These are phyloP conservation scores for Drosophila eugracilis DNA, from an alignment of 1,140 invertebrate genomes.

Conservation along the genomic window DNA sequence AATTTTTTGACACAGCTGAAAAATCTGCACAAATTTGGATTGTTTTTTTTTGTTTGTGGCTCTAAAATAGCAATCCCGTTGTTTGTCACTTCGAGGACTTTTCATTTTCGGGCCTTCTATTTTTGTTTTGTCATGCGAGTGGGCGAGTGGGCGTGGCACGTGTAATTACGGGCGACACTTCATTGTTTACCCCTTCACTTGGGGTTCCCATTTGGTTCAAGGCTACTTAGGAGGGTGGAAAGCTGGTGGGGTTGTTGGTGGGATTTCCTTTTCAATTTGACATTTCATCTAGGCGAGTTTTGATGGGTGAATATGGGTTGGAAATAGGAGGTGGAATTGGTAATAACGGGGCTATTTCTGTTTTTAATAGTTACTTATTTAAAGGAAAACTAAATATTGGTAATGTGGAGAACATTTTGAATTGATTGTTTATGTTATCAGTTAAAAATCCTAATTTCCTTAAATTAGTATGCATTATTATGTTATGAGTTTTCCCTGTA, in stretches of 20 bases:
- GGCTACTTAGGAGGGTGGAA: slow-evolving; percentile 42
- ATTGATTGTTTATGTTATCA: too few relatives aligned
- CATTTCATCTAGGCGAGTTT: too few relatives aligned
- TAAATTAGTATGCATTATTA: too few relatives aligned
- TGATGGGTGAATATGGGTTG: too few relatives aligned
- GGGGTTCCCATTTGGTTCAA: slow-evolving; percentile 19
- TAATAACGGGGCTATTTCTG: too few relatives aligned
- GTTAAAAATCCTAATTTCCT: too few relatives aligned
- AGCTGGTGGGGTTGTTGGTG: slow-evolving; percentile 4
- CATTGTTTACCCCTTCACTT: slow-evolving; percentile 30
- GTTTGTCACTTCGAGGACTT: slow-evolving; percentile 56
- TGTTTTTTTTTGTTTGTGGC: slow-evolving; percentile 47
- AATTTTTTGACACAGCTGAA: slow-evolving; percentile 82
- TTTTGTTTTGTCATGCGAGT: slow-evolving; percentile 24
- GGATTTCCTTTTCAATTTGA: slow-evolving; percentile 50
- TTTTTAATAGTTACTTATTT: too few relatives aligned
- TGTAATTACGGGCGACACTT: slow-evolving; percentile 71
- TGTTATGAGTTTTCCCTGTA: too few relatives aligned
- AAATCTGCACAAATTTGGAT: slow-evolving; percentile 66
- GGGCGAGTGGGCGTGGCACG: slow-evolving; percentile 62
- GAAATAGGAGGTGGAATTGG: too few relatives aligned
- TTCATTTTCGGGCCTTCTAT: slow-evolving; percentile 34
- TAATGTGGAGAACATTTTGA: too few relatives aligned
- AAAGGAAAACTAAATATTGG: too few relatives aligned
- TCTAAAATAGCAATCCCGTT: slow-evolving; percentile 65